Evolutionary conservation across 2,888 invertebrate genomes (phyloP).

Genomic region (Panopea generosa): DNA sequence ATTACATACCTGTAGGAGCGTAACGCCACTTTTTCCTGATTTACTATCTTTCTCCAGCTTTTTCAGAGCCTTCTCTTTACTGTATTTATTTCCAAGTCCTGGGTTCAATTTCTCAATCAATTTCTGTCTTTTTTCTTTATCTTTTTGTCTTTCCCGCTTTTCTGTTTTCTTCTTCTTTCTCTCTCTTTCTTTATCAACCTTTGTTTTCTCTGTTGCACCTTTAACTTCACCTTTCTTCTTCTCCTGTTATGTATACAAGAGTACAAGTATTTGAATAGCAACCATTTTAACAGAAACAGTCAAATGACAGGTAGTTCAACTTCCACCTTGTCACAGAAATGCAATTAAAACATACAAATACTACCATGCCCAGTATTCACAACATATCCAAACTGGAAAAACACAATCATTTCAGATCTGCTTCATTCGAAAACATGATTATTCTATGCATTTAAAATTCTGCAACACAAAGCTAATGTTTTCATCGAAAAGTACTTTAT

Average conservation of each 20-base stretch:
- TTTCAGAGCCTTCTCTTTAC: conserved; percentile 88
- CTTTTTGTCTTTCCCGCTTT: conserved; percentile 91
- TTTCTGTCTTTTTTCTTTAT: conserved; percentile 89
- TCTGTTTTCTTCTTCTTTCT: conserved; percentile 87
- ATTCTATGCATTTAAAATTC: too few relatives aligned
- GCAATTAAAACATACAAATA: too few relatives aligned
- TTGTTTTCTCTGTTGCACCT: conserved; percentile 92
- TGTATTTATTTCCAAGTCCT: conserved; percentile 87
- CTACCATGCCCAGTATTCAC: too few relatives aligned
- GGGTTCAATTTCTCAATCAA: conserved; percentile 84
- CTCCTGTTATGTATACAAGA: conserved; percentile 74
- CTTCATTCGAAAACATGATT: too few relatives aligned
- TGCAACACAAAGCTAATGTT: too few relatives aligned
- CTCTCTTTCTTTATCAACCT: conserved; percentile 95
- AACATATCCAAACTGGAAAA: too few relatives aligned
- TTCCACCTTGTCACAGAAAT: too few relatives aligned
- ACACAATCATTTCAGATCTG: too few relatives aligned
- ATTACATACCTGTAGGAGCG: conserved; percentile 87
- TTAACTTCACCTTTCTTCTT: conserved; percentile 86
- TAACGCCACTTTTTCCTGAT: conserved; percentile 56
- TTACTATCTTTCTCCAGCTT: conserved; percentile 88
- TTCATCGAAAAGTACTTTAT: too few relatives aligned
- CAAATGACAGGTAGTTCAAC: too few relatives aligned
- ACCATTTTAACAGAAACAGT: too few relatives aligned
- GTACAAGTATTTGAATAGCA: not conserved